Evolutionary conservation across 2,797 vertebrate genomes (phyloP).

Genomic region (Sciurus vulgaris): DNA sequence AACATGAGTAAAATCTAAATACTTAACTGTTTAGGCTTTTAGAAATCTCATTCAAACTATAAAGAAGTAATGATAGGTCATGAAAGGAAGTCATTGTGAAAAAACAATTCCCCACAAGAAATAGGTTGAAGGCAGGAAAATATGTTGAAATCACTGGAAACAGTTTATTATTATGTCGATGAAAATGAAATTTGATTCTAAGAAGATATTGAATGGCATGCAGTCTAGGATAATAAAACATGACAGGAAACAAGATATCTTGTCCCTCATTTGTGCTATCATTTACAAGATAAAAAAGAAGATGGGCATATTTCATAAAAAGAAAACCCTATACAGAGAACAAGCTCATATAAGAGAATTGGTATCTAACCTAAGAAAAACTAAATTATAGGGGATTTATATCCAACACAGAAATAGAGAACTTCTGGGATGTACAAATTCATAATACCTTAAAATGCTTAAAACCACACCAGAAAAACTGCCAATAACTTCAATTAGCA

Average conservation of each 20-base stretch:
- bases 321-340: background rate
- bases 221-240: background rate
- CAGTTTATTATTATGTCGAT: background rate
- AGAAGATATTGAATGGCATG: background rate
- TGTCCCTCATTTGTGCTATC: background rate
- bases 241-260: background rate
- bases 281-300: background rate
- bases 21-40: background rate
- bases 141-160: background rate
- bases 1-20: background rate
- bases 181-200: conserved; percentile 16
- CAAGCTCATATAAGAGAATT: background rate
- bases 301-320: conserved; percentile 17
- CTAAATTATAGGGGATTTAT: background rate
- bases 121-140: background rate
- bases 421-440: conserved; percentile 32
- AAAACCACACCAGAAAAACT: background rate
- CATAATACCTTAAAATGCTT: conserved; percentile 9
- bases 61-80: conserved; percentile 20
- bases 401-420: conserved; percentile 6
- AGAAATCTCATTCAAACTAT: background rate
- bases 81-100: conserved; percentile 17
- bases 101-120: conserved; percentile 23
- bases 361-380: background rate
- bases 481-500: background rate